Conservation (phyloP, 2,797 vertebrate genomes). For the Chelidonichthys spinosus region DNA sequence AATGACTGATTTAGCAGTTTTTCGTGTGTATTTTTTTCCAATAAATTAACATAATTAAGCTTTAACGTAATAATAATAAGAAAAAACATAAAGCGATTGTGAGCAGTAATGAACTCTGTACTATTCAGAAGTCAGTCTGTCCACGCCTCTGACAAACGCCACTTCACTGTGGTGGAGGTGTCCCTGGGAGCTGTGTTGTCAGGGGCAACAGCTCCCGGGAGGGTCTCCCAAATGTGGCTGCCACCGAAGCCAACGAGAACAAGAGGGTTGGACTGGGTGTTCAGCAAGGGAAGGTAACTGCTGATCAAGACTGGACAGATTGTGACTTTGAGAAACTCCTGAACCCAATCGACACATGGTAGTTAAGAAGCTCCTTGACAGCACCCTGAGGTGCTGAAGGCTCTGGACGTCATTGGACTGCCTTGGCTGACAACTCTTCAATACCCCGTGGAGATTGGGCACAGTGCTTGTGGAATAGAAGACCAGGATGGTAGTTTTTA, state of each 20-base stretch:
- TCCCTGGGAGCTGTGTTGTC: background rate
- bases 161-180: background rate
- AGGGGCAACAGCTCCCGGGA: background rate
- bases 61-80: background rate
- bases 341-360: too few species aligned
- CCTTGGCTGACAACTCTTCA: background rate
- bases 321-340: background rate
- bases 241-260: background rate
- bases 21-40: background rate
- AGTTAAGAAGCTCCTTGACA: background rate
- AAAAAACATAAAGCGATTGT: background rate
- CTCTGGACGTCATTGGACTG: background rate
- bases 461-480: background rate
- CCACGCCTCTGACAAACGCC: background rate
- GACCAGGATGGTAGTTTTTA: background rate
- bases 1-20: background rate
- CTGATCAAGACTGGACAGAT: background rate
- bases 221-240: background rate
- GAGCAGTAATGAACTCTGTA: background rate
- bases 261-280: background rate
- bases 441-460: background rate
- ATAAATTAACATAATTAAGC: background rate
- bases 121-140: background rate
- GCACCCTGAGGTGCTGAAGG: background rate
- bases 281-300: background rate